These are phyloP conservation scores for Gymnosoma rotundatum DNA, from an alignment of 2,888 invertebrate genomes.

Conservation along the genomic window DNA sequence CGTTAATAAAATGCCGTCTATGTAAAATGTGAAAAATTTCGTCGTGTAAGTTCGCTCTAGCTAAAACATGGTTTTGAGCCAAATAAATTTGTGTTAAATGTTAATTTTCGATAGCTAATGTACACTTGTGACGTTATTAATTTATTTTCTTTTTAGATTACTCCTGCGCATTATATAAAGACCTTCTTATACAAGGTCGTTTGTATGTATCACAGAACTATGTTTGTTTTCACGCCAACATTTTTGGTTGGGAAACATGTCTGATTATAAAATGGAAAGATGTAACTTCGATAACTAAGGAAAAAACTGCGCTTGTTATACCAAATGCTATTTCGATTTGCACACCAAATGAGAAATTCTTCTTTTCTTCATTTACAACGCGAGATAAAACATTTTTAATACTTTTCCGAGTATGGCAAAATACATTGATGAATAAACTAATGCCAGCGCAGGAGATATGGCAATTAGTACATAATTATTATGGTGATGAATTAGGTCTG, in stretches of 20 bases:
- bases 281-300: constrained; percentile 96
- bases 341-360: constrained; percentile 92
- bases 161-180: constrained; percentile 97
- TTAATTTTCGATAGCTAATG: too few species aligned
- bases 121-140: neutral
- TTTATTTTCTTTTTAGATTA: constrained; percentile 87
- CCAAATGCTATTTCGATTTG: constrained; percentile 97
- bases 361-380: constrained; percentile 96
- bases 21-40: too few species aligned
- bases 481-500: constrained; percentile 96
- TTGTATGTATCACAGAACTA: constrained; percentile 97
- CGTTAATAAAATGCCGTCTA: too few species aligned
- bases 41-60: too few species aligned
- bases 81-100: too few species aligned
- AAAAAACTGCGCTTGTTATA: constrained; percentile 96
- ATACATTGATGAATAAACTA: constrained; percentile 94
- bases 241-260: constrained; percentile 97
- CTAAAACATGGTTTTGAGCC: too few species aligned
- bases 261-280: constrained; percentile 94
- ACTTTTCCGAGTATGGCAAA: constrained; percentile 98
- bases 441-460: constrained; percentile 92
- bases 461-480: constrained; percentile 96
- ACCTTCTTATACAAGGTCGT: constrained; percentile 97
- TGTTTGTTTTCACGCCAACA: constrained; percentile 98
- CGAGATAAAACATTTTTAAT: constrained; percentile 97